Evolutionary conservation across 2,888 invertebrate genomes (phyloP).

Genomic region (Ferrisia virgata): DNA sequence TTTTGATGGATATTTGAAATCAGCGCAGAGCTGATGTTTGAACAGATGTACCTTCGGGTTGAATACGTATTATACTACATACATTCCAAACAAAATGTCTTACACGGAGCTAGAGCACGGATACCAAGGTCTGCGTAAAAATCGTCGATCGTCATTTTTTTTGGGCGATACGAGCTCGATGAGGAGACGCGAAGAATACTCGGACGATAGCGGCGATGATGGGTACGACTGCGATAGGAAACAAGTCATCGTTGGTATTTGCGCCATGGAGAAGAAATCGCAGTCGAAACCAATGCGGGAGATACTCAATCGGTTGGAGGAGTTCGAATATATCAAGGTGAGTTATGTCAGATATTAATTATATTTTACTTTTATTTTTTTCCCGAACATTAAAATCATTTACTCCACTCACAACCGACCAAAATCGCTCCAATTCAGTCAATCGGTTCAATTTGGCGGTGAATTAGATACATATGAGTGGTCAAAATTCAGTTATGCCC

Average conservation of each 20-base stretch:
- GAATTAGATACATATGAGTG: no score
- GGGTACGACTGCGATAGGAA: constrained; percentile 58
- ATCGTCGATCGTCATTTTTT: constrained; percentile 62
- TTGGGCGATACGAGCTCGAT: constrained; percentile 53
- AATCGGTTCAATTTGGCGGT: no score
- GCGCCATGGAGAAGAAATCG: constrained; percentile 99
- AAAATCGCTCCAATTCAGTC: no score
- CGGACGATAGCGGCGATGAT: constrained; percentile 48
- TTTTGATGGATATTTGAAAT: not conserved
- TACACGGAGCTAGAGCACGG: constrained; percentile 91
- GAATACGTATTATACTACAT: not conserved
- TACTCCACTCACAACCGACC: no score
- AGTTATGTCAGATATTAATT: no score
- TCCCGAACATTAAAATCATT: no score
- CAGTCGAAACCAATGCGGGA: constrained; percentile 99
- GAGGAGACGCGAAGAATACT: constrained; percentile 48
- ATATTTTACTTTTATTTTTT: no score
- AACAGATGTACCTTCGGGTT: not conserved
- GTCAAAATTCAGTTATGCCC: no score
- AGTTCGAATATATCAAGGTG: constrained; percentile 84
- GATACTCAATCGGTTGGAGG: constrained; percentile 90
- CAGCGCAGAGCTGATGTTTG: constrained; percentile 14
- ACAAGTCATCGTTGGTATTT: constrained; percentile 95
- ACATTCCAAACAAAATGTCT: constrained; percentile 62
- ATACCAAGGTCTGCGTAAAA: constrained; percentile 80